phyloP scores from a whole-genome alignment of 2,113 vertebrate species.

The Bettongia penicillata region DNA sequence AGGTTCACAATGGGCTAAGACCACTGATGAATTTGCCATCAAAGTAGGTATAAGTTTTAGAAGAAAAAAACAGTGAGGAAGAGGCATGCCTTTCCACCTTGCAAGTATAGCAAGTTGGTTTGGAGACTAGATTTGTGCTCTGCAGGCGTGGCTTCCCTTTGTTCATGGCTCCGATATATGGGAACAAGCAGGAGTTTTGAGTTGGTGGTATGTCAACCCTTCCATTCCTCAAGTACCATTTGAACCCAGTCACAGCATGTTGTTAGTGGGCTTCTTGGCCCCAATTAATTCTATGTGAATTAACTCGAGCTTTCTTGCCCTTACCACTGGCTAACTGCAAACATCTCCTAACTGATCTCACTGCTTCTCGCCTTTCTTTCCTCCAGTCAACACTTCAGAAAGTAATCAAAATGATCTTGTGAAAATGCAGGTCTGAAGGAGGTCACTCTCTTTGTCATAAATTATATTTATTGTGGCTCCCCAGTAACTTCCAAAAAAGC shows the following conservation, averaged over 20 bases:
- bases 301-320: background rate
- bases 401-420: background rate
- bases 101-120: too few relatives aligned
- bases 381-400: background rate
- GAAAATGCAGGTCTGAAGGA: background rate
- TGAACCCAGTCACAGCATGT: too few relatives aligned
- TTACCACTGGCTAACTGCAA: background rate
- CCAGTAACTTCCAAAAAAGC: background rate
- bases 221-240: background rate
- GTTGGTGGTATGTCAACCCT: background rate
- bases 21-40: background rate
- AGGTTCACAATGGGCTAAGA: too few relatives aligned
- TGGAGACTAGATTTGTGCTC: background rate
- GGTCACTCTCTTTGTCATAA: background rate
- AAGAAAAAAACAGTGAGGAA: background rate
- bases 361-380: background rate
- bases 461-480: background rate
- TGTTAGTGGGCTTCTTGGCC: background rate
- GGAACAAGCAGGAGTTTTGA: background rate
- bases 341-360: background rate
- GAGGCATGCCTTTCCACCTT: too few relatives aligned
- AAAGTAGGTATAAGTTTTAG: background rate
- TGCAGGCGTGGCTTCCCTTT: background rate
- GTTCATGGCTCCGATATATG: too few relatives aligned
- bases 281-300: background rate